Evolutionary conservation across 2,888 invertebrate species (phyloP), one percentile per base, ranked within the genome.

Genomic region (Synanthedon tipuliformis): DNA sequence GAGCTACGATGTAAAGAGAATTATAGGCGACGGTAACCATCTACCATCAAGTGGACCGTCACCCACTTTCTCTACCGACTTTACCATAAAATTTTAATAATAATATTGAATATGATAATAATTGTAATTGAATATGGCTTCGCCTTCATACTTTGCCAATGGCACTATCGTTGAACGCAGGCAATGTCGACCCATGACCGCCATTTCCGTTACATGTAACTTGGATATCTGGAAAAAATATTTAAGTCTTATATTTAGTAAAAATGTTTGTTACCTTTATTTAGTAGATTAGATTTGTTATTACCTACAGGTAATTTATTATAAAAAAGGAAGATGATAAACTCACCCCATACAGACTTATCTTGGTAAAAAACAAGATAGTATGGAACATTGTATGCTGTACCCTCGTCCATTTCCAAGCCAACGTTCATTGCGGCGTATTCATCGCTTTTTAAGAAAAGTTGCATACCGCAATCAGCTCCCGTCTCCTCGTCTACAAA

Each of bases 361-460:
- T 93, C 93, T n/a, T 90, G 92, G 72, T 91, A 90, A 70, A 90
- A 92, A 0, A 93, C 66, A 0, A 88, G 72, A 64, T 87, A 90
- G 10, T 51, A 3, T 1, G 66, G 61, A 4, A 66, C 2, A 0
- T 88, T 86, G 63, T 86, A 90, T 0, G 93, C 89, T 61, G 90
- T 78, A 2, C 95, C 96, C 80, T 96, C 96, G 69, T 96, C 96
- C 57, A 96, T 68, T 3, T 92, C 91, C 71, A 94, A 91, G 0
- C 93, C 95, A 50, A 95, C 88, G 66, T 95, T 95, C 57, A 96
- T 74, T 0, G 85, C 80, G 56, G 88, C 87, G 73, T 95, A 96
- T 49, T 91, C 90, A 1, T 89, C 74, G 1, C 90, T 91, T 23
- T 89, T 64, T 0, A 93, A 87, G 77, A 95, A 95, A 40, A 81